Base-by-base conservation (phyloP, 2,113 vertebrate genomes). In the Theropithecus gelada region DNA sequence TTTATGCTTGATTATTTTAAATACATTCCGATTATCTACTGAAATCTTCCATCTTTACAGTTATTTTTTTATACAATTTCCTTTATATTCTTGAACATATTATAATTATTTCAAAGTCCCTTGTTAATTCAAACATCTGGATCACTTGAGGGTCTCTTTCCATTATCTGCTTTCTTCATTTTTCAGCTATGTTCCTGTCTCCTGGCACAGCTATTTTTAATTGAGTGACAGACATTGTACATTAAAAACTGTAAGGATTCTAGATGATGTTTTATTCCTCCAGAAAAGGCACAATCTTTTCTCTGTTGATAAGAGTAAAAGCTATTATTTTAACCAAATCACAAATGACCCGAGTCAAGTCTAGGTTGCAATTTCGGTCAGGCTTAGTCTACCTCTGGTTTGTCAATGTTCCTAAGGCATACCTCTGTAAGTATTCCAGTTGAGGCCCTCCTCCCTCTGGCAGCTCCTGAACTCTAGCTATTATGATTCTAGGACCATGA, bases 121-220 rank as follows among this genome's bases (percentile, higher is more conserved):
- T 81, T 32, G 48, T 43, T 92, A 88, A 90, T 89, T 91, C 43
- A 95, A 86, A 61, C 93, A 82, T 88, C 57, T 52, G 52, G 64
- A 89, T 82, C 50, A 89, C 38, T 52, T 57, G n/a, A 55, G 27
- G 57, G 30, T 92, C 72, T 78, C 9, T 92, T 90, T 84, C 61
- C 17, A 85, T 23, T 45, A 79, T 55, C 4, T 89, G 23, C 8
- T 96, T 76, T 93, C 30, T 45, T 90, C 13, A 27, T 68, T 64
- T 87, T 90, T 45, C n/a, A 78, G 50, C 70, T 90, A 64, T 5
- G 20, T 32, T 83, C 14, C n/a, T 80, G 13, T 75, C 64, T 94
- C 72, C 68, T 73, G 64, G 50, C 35, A 83, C 11, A 38, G 59
- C 22, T 93, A 88, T 93, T 95, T 88, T 88, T 57, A 66, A 88